These are phyloP conservation scores for Priapulus caudatus DNA, from an alignment of 2,888 invertebrate genomes.

Conservation along the genomic window DNA sequence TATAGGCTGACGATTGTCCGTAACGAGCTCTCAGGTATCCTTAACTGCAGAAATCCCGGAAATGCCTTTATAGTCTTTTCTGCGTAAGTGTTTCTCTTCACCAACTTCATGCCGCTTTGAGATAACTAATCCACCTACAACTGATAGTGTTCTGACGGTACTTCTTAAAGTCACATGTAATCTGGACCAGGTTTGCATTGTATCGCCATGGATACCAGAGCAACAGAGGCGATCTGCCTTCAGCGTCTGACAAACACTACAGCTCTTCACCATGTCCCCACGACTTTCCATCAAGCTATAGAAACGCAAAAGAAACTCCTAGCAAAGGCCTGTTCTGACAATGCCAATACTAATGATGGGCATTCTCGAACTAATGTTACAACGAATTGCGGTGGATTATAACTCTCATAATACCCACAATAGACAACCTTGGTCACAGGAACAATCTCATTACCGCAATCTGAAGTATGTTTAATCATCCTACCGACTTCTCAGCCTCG, in stretches of 20 bases:
- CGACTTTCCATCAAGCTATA: constrained; percentile 8
- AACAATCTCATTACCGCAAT: neutral
- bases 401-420: neutral
- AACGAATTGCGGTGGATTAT: neutral
- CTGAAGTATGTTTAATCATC: neutral
- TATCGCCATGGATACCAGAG: neutral
- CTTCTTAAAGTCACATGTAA: neutral
- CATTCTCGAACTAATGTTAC: neutral
- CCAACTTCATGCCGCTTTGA: too few relatives aligned
- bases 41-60: too few relatives aligned
- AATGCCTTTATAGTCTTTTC: too few relatives aligned
- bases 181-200: neutral
- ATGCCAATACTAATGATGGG: constrained; percentile 13
- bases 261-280: neutral
- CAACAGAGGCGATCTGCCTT: neutral
- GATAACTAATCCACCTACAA: too few relatives aligned
- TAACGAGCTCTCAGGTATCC: too few relatives aligned
- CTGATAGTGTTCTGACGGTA: too few relatives aligned
- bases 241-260: neutral
- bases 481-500: too few relatives aligned
- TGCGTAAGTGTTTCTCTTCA: too few relatives aligned
- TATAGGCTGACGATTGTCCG: too few relatives aligned
- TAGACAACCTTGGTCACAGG: neutral
- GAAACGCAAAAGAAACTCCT: constrained; percentile 13
- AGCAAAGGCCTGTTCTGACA: constrained; percentile 12